Conservation (phyloP, 2,113 vertebrate genomes). For the Spea multiplicata region DNA sequence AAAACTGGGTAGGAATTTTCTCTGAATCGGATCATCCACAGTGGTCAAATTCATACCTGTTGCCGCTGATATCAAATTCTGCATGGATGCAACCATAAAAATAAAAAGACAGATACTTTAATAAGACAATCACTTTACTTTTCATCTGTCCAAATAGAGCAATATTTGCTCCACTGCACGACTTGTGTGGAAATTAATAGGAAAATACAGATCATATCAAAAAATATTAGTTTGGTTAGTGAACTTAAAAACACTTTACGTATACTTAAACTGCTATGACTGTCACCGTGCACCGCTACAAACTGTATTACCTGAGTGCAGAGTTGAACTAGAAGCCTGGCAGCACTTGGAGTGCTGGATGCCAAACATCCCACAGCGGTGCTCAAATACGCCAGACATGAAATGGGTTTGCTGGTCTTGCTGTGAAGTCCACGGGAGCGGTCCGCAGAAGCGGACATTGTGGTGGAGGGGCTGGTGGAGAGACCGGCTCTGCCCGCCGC, state of each 20-base stretch:
- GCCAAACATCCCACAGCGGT: conserved; percentile 95
- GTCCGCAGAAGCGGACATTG: conserved; percentile 62
- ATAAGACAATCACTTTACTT: too few relatives aligned
- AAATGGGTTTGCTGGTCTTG: conserved; percentile 92
- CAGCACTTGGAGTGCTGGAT: conserved; percentile 90
- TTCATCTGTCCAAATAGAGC: too few relatives aligned
- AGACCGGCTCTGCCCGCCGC: conserved; percentile 92
- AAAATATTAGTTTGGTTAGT: too few relatives aligned
- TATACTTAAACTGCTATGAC: too few relatives aligned
- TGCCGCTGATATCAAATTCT: conserved; percentile 97
- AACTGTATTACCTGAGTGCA: conserved; percentile 84
- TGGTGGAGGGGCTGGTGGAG: conserved; percentile 73
- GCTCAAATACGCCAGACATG: conserved; percentile 93
- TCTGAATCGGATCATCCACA: conserved; percentile 92
- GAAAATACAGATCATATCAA: neutral
- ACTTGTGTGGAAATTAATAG: neutral
- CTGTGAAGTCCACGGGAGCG: conserved; percentile 76
- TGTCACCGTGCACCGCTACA: neutral
- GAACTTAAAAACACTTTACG: too few relatives aligned
- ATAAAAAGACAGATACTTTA: neutral
- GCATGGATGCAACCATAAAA: conserved; percentile 48
- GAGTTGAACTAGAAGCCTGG: conserved; percentile 90
- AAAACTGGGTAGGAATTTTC: conserved; percentile 94
- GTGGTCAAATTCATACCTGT: conserved; percentile 96
- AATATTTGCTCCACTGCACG: neutral